Conservation (phyloP, 2,797 vertebrate genomes). For the Lagodon rhomboides region DNA sequence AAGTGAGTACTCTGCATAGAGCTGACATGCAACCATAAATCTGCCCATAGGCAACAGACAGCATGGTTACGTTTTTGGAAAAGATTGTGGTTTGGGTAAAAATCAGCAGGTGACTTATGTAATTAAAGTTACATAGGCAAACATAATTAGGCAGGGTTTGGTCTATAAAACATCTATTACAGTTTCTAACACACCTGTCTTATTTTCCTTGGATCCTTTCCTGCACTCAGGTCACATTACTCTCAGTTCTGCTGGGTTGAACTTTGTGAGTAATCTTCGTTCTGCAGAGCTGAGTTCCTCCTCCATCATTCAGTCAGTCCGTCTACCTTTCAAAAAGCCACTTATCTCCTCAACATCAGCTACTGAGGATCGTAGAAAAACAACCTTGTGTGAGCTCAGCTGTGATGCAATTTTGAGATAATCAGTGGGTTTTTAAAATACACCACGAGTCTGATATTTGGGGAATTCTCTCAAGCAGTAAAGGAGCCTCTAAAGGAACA, state of each 20-base stretch:
- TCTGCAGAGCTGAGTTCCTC: background rate
- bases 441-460: background rate
- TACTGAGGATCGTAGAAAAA: background rate
- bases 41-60: no score
- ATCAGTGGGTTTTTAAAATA: constrained; percentile 20
- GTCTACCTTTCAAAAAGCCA: background rate
- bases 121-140: no score
- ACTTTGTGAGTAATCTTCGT: no score
- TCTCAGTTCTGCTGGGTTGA: background rate
- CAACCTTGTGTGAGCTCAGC: background rate
- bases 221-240: background rate
- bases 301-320: background rate
- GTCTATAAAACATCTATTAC: no score
- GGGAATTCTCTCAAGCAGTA: background rate
- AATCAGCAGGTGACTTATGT: no score
- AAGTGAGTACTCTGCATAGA: no score
- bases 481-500: background rate
- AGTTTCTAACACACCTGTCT: background rate
- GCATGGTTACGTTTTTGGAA: no score
- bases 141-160: no score
- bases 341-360: constrained; percentile 17
- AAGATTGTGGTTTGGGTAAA: no score
- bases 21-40: no score
- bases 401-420: constrained; percentile 18
- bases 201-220: background rate